Base-by-base conservation (phyloP, 2,888 invertebrate genomes). In the Limulus polyphemus region DNA sequence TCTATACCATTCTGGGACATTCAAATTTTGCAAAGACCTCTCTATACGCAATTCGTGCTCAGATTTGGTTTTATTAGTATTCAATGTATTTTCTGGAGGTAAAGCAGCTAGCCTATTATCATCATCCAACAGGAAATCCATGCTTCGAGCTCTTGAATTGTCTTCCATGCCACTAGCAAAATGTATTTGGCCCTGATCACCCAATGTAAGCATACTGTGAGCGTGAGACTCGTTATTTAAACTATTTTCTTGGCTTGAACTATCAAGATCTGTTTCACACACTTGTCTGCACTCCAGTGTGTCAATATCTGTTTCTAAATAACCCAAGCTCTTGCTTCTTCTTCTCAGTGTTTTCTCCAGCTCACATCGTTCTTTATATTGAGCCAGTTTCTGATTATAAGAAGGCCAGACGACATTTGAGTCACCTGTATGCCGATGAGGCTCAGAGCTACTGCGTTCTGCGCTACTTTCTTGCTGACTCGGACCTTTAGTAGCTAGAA, bases 1-100 rank as follows among this genome's bases (percentile, higher is more conserved):
- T 76, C 85, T 85, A 80, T 85, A 94, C 95, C 95, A 95, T 77
- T 94, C 92, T 65, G 95, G 95, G 68, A 95, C 87, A 79, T 92
- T 90, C 72, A 95, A 84, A 74, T 90, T 89, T 79, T 93, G 92
- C 74, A 95, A 79, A 59, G 94, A 94, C 72, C 91, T 86, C 78
- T 92, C 90, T 67, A 95, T 90, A 70, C 94, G 84, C 69, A 94
- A 81, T 79, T 95, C 93, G 80, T 93, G 92, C 80, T 93, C 93
- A 67, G 93, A 94, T 75, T 64, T 65, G 12, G 62, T 62, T n/a
- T 62, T 49, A 81, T 90, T 90, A 80, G 90, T 90, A 75, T 91
- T 59, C 16, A 67, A 82, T 78, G 91, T 90, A 84, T 93, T 93
- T 80, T 93, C 92, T 71, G 92, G 92, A 73, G 91, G 90, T 90